Percentiles rank a stretch among this genome's conserved stretches.
phyloP scores from a whole-genome alignment of 2,888 invertebrate species.

The Selenia dentaria region DNA sequence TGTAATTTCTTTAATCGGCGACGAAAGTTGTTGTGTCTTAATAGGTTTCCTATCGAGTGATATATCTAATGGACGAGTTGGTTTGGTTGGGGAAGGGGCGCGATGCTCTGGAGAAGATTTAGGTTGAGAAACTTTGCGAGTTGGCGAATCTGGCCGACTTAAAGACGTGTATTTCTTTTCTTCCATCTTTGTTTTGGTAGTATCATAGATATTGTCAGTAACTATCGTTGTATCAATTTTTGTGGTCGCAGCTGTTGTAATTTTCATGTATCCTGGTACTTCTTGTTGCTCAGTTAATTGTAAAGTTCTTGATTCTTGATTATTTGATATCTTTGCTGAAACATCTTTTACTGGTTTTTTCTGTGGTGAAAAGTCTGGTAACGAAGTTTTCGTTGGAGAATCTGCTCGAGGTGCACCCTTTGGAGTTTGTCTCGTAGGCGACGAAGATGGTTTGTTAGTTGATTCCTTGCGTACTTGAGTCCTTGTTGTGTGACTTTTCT shows the following conservation, averaged over 20 bases:
- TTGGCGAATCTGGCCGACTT: conserved; percentile 14
- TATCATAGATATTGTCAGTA: conserved; percentile 31
- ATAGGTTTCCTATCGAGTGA: conserved; percentile 29
- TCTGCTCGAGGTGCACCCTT: conserved; percentile 8
- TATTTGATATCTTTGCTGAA: conserved; percentile 2
- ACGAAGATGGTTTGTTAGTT: conserved; percentile 17
- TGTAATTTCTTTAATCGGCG: conserved; percentile 16
- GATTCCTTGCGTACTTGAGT: conserved; percentile 13
- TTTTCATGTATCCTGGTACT: conserved; percentile 31
- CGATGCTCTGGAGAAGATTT: conserved; percentile 12
- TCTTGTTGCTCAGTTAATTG: conserved; percentile 18
- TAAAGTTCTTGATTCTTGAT: conserved; percentile 24
- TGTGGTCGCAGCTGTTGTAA: conserved; percentile 31
- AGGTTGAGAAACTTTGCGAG: conserved; percentile 10
- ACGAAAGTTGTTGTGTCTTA: conserved; percentile 9
- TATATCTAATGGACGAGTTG: conserved; percentile 12
- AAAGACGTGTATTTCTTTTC: conserved; percentile 22
- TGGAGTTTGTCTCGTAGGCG: conserved; percentile 19
- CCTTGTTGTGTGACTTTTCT: conserved; percentile 15
- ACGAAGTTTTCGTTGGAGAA: conserved; percentile 26
- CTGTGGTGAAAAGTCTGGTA: conserved; percentile 21
- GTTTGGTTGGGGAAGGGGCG: conserved; percentile 25
- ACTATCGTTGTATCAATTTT: conserved; percentile 28
- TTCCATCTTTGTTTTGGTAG: conserved; percentile 15
- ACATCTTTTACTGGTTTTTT: conserved; percentile 16